phyloP scores from a whole-genome alignment of 2,797 vertebrate genomes.

The Sebastes itinus region DNA sequence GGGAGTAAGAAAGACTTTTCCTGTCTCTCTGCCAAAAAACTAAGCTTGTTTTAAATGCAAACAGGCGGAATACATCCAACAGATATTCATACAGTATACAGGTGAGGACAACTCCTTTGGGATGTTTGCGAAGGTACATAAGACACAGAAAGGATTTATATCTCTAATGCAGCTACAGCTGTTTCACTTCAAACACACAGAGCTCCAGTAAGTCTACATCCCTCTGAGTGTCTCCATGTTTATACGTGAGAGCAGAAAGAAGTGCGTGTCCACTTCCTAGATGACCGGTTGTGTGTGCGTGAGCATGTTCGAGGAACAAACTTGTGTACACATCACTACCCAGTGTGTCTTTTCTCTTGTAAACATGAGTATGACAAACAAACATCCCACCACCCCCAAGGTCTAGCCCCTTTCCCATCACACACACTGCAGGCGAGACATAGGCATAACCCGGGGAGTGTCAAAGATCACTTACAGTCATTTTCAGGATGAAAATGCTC shows the following conservation, averaged over 20 bases:
- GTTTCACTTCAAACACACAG: constrained; percentile 62
- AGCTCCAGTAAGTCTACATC: constrained; percentile 27
- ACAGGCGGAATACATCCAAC: neutral
- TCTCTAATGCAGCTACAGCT: constrained; percentile 41
- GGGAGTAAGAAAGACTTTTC: constrained; percentile 1
- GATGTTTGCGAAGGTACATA: constrained; percentile 1
- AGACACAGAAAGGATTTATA: neutral
- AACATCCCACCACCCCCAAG: neutral
- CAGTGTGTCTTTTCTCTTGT: constrained; percentile 15
- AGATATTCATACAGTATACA: neutral
- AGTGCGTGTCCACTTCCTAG: neutral
- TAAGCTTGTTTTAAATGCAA: constrained; percentile 2
- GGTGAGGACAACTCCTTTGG: neutral
- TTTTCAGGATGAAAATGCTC: constrained; percentile 1
- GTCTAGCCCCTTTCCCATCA: neutral
- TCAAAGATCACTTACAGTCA: constrained; percentile 9
- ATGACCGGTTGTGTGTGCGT: neutral
- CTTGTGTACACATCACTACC: constrained; percentile 1
- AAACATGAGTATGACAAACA: neutral
- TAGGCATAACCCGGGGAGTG: neutral
- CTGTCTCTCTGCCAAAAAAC: neutral
- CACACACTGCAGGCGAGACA: neutral
- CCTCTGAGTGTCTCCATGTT: constrained; percentile 41
- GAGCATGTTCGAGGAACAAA: neutral
- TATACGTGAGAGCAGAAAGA: constrained; percentile 25